These are phyloP conservation scores for Coendou prehensilis DNA, from an alignment of 2,797 vertebrate genomes.

Conservation along the genomic window DNA sequence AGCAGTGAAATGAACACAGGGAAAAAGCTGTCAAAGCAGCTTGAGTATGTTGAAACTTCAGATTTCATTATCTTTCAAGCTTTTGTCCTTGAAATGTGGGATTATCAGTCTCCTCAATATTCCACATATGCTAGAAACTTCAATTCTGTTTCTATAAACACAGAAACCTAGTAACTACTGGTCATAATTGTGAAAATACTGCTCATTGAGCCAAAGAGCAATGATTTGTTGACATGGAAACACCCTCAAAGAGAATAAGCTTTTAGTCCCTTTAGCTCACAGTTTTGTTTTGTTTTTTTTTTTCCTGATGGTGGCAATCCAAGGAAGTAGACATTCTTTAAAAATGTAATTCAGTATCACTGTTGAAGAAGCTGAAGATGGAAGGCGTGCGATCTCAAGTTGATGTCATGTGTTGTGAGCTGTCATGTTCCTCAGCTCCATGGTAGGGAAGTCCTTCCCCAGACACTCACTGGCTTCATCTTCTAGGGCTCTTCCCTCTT, in stretches of 20 bases:
- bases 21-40: not conserved
- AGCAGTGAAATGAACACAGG: not conserved
- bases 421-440: not conserved
- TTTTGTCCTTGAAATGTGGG: slow-evolving; percentile 37
- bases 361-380: not conserved
- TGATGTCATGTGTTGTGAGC: not conserved
- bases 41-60: not conserved
- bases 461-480: not conserved
- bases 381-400: not conserved
- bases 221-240: slow-evolving; percentile 5
- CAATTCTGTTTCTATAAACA: slow-evolving; percentile 43
- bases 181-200: slow-evolving; percentile 60
- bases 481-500: not conserved
- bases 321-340: not conserved
- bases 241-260: not conserved
- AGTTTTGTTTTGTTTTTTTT: not conserved
- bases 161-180: not conserved
- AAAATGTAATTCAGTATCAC: not conserved
- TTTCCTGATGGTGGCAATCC: not conserved
- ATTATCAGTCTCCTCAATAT: slow-evolving; percentile 46
- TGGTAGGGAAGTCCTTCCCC: not conserved
- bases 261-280: not conserved
- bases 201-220: slow-evolving; percentile 71
- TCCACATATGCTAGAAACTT: slow-evolving; percentile 30
- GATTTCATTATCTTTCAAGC: slow-evolving; percentile 26